A percentile compares a stretch with the other conserved stretches of the same genome.
Evolutionary conservation across 2,113 vertebrate genomes (phyloP).

Genomic region (Chloroceryle aenea): DNA sequence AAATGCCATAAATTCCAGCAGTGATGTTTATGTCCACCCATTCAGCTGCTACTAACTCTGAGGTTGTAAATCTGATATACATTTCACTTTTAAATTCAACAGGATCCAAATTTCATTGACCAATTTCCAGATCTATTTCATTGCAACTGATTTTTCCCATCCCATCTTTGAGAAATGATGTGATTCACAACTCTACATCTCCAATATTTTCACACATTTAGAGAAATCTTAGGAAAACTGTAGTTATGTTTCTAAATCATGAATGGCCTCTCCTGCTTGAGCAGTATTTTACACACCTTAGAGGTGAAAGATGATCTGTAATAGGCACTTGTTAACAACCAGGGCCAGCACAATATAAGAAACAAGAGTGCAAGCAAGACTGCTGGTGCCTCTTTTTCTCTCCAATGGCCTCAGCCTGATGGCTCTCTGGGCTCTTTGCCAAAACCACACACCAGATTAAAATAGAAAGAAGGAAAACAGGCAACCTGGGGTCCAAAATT

Average conservation of each 20-base stretch:
- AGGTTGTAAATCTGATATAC: background rate
- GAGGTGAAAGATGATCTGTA: background rate
- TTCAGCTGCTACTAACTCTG: background rate
- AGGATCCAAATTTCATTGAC: background rate
- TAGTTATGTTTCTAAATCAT: background rate
- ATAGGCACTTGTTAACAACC: background rate
- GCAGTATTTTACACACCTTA: background rate
- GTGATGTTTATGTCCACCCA: background rate
- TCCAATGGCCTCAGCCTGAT: background rate
- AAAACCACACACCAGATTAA: slow-evolving; percentile 37
- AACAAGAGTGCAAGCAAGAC: background rate
- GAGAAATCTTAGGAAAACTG: background rate
- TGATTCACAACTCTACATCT: background rate
- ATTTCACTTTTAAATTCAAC: background rate
- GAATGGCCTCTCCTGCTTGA: background rate
- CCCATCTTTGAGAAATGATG: background rate
- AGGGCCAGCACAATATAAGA: background rate
- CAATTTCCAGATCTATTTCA: background rate
- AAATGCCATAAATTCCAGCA: background rate
- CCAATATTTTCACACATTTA: background rate
- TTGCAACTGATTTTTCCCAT: background rate
- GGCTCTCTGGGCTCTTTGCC: slow-evolving; percentile 34
- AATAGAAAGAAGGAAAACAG: slow-evolving; percentile 45
- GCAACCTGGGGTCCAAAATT: slow-evolving; percentile 59
- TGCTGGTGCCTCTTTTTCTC: slow-evolving; percentile 23